Evolutionary conservation across 2,888 invertebrate species (phyloP), one percentile per base, ranked within the genome.

Genomic region (Eledone cirrhosa): DNA sequence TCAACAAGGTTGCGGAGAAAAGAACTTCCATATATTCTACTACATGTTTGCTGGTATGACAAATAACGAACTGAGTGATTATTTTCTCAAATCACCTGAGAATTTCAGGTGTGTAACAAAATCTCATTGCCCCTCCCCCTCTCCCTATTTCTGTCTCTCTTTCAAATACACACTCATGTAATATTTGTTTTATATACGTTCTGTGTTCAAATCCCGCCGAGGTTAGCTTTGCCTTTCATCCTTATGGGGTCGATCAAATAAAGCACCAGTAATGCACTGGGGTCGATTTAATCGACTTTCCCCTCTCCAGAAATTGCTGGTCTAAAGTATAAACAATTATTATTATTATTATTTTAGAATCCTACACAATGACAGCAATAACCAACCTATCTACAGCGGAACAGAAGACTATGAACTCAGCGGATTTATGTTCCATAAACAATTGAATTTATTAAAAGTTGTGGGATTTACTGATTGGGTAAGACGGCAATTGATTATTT

Each of bases 11-110:
- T 78, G 80, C 0, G 85, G 85, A 0, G 89, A 88, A 81, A 84
- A 85, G 65, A 88, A 88, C 76, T 89, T 88, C 82, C 89, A 88
- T 80, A 86, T 88, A 33, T 88, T 89, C 80, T 88, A 88, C 77
- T 86, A 86, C 78, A 74, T 89, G 80, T 87, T 88, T 80, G 87
- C 87, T 76, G 88, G 89, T 11, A 81, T 88, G 78, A 83, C 85
- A 27, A 78, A 82, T 13, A 85, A 87, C 11, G 87, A 87, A 72
- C 81, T 83, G 24, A 79, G 81, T 29, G 78, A 84, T 63, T 89
- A 86, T 80, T 86, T 85, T 79, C 83, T 89, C 13, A 84, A 82
- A 29, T 79, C 82, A 19, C 87, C 87, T 16, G 87, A 88, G 79
- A 81, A 83, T 78, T 86, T 86, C 83, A 86, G 87, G 88, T 88